phyloP scores from a whole-genome alignment of 2,113 vertebrate genomes.

The Bos javanicus region DNA sequence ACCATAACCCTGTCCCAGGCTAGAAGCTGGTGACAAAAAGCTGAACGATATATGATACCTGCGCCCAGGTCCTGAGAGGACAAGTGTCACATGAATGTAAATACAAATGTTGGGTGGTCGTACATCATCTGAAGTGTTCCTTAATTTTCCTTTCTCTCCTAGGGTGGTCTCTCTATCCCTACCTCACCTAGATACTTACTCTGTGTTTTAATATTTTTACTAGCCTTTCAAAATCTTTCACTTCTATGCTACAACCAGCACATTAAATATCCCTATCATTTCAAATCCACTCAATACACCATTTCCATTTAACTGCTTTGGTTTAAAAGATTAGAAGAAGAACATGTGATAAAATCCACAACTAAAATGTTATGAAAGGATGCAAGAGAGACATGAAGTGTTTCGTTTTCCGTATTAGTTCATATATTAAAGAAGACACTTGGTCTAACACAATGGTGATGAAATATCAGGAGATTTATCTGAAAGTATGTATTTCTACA shows the following conservation, averaged over 20 bases:
- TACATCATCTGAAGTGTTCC: neutral
- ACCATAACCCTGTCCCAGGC: neutral
- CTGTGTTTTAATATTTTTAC: neutral
- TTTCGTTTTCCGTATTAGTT: neutral
- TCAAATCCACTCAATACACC: neutral
- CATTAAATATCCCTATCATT: neutral
- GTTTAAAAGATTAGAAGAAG: neutral
- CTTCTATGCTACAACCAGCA: neutral
- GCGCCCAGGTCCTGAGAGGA: neutral
- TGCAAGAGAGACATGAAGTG: neutral
- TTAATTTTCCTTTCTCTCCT: neutral
- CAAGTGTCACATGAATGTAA: neutral
- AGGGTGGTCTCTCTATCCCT: neutral
- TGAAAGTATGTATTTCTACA: neutral
- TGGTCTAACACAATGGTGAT: neutral
- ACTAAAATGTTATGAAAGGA: neutral
- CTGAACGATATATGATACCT: neutral
- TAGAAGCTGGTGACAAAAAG: neutral
- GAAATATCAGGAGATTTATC: neutral
- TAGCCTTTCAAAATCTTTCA: neutral
- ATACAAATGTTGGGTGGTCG: neutral
- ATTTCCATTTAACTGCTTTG: neutral
- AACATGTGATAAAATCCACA: neutral
- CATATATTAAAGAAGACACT: neutral
- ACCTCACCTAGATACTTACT: neutral